Conservation (phyloP, 2,888 invertebrate genomes). For the Heteropelma amictum region DNA sequence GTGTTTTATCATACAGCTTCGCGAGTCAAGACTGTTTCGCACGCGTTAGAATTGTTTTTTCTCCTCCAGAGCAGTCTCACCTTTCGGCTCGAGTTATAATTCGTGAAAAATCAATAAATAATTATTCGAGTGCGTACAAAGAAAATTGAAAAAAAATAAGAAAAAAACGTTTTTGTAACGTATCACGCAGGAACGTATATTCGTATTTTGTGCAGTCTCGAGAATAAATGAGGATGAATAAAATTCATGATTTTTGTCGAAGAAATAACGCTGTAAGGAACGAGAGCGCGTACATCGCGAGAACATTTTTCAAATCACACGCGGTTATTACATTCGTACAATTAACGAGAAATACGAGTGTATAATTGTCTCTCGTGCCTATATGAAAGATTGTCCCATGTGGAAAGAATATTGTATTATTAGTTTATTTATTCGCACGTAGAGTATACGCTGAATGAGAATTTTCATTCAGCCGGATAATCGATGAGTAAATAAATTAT, state of each 20-base stretch:
- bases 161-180: neutral
- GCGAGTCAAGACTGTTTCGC: slow-evolving; percentile 46
- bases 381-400: slow-evolving; percentile 50
- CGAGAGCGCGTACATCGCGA: slow-evolving; percentile 41
- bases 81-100: neutral
- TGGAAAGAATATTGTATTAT: slow-evolving; percentile 22
- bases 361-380: slow-evolving; percentile 39
- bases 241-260: slow-evolving; percentile 1
- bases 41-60: slow-evolving; percentile 22
- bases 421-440: slow-evolving; percentile 6
- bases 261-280: slow-evolving; percentile 40
- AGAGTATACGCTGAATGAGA: neutral
- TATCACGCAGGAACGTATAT: too few species aligned
- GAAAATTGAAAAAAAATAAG: neutral
- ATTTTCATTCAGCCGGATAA: slow-evolving; percentile 13
- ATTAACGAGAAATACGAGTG: slow-evolving; percentile 27
- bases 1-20: slow-evolving; percentile 42
- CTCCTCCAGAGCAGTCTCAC: neutral
- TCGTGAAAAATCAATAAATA: neutral
- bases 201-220: neutral
- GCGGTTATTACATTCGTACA: neutral
- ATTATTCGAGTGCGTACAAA: neutral
- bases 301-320: slow-evolving; percentile 23
- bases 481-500: slow-evolving; percentile 13
- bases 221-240: too few species aligned